Conservation (phyloP, 2,888 invertebrate species). For the Cyaniris semiargus region DNA sequence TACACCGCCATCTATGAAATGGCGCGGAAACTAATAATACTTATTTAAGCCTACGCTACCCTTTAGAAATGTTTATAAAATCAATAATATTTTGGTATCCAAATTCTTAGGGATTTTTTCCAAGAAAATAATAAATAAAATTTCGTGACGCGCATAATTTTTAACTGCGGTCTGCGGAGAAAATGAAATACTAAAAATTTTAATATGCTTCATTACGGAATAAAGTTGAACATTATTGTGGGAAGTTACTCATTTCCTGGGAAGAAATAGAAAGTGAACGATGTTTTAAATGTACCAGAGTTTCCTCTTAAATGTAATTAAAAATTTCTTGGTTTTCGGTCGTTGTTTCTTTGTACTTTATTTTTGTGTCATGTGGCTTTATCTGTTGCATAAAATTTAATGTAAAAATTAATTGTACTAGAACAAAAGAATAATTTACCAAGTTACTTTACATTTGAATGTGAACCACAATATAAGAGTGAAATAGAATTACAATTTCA, state of each 20-base stretch:
- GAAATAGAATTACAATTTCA: too few relatives aligned
- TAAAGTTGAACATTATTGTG: neutral
- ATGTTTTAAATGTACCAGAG: neutral
- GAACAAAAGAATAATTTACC: neutral
- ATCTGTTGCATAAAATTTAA: too few relatives aligned
- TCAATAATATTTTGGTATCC: neutral
- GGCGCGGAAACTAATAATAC: constrained; percentile 11
- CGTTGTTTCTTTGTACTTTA: constrained; percentile 7
- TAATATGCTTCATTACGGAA: neutral
- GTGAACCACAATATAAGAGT: too few relatives aligned
- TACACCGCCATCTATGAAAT: neutral
- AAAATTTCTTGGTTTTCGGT: neutral
- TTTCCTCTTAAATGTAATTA: neutral
- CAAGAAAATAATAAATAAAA: neutral
- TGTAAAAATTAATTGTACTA: neutral
- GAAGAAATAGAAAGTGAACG: neutral
- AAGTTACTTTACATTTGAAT: too few relatives aligned
- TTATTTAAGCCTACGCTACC: neutral
- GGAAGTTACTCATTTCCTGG: constrained; percentile 3
- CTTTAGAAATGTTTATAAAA: neutral
- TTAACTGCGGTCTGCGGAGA: constrained; percentile 2
- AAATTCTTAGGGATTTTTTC: neutral
- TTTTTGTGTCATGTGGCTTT: neutral
- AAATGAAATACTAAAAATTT: neutral
- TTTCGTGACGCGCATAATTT: neutral